Evolutionary conservation across 2,888 invertebrate genomes (phyloP), one percentile per base, ranked within the genome.

Genomic region (Vandiemenella viatica): DNA sequence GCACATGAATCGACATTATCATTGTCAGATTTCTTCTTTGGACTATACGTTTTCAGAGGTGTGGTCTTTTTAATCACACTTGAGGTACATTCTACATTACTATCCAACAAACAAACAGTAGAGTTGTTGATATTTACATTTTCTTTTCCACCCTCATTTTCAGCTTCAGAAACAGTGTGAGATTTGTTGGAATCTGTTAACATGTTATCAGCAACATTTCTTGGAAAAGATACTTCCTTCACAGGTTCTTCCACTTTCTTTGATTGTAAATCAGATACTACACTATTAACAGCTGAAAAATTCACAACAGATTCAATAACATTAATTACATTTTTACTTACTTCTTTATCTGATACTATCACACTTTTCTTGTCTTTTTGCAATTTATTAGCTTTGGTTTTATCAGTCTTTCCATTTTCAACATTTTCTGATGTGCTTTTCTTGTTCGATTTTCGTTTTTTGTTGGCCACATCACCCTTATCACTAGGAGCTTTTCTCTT

Each of bases 11-110:
- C 38, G n/a, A 3, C 32, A 32, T 2, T 4, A n/a, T 32, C 32
- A 32, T n/a, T 2, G n/a, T 4, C 32, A 2, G n/a, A 3, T 32
- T 32, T 49, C 20, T 40, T 49, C 40, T 38, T 45, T 26, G 49
- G 49, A 26, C 49, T 49, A 16, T 49, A 49, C 2, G 49, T 49
- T 49, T 26, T 49, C 26, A 44, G 37, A 10, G 49, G 49, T 13
- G 49, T 45, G 32, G 21, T 38, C 26, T 16, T 26, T 18, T 42
- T 42, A 2, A 5, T 19, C 15, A 20, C 42, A 20, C 3, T 42
- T 20, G 20, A 20, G 10, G 13, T 21, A 19, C n/a, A 18, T 18
- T n/a, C 7, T 19, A 42, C 42, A 38, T 32, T 32, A 32, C 32
- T 32, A 3, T 15, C 32, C 15, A 16, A 15, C 5, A 38, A 15